These are phyloP conservation scores for Pagrus major DNA, from an alignment of 2,113 vertebrate species.

Conservation along the genomic window DNA sequence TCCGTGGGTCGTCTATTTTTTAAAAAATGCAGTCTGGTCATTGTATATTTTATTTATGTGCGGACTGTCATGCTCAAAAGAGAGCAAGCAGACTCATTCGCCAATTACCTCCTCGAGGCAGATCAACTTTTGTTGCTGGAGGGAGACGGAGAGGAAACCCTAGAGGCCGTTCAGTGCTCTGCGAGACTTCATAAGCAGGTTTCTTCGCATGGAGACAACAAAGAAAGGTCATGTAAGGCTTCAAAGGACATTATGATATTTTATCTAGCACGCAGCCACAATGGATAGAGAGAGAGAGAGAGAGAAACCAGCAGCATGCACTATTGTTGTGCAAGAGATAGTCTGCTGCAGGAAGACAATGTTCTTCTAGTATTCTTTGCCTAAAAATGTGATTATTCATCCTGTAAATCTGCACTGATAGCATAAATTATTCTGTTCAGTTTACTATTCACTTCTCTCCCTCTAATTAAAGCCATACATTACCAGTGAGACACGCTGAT, in stretches of 20 bases:
- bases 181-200: conserved; percentile 35
- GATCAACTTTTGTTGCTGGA: conserved; percentile 50
- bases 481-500: conserved; percentile 38
- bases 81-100: conserved; percentile 11
- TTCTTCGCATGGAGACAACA: conserved; percentile 61
- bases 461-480: conserved; percentile 62
- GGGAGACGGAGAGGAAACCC: conserved; percentile 36
- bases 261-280: conserved; percentile 36
- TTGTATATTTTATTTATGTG: conserved; percentile 74
- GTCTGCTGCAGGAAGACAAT: background rate
- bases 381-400: conserved; percentile 7
- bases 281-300: conserved; percentile 13
- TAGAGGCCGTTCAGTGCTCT: conserved; percentile 1
- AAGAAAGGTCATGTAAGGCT: conserved; percentile 71
- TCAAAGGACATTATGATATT: conserved; percentile 66
- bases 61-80: conserved; percentile 46
- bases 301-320: background rate
- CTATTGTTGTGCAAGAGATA: conserved; percentile 16
- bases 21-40: conserved; percentile 62
- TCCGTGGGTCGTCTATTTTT: conserved; percentile 60
- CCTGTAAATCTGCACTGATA: conserved; percentile 5
- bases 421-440: conserved; percentile 1
- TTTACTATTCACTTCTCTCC: conserved; percentile 6
- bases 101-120: conserved; percentile 36
- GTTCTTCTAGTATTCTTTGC: background rate